Base-by-base conservation (phyloP, 2,113 vertebrate species). In the Tapirus terrestris region DNA sequence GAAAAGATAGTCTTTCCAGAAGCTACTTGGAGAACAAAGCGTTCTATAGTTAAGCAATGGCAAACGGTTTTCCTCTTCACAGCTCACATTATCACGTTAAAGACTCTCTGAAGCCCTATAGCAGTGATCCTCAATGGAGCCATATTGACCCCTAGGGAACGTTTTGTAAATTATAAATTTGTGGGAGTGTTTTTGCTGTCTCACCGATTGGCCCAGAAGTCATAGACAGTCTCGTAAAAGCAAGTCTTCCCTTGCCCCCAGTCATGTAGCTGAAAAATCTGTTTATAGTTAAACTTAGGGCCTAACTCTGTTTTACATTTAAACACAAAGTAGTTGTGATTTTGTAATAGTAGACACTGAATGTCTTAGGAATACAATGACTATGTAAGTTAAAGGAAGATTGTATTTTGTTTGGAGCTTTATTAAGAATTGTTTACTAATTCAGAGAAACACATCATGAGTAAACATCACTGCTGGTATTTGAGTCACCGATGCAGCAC, bases 271-370 rank as follows among this genome's bases (percentile, higher is more conserved):
- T 93, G 45, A 95, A 91, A 92, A 92, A 63, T 53, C n/a, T 68
- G 27, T 72, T 82, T 61, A 51, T 88, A 63, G 91, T 93, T 89
- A 93, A 91, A 77, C 43, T 25, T 73, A 16, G 10, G 68, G 17
- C 11, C 27, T 75, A 70, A 21, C 6, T 82, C 36, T 75, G 14
- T 89, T 96, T 72, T 73, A 82, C 31, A 39, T 65, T 7, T 17
- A 81, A 89, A 85, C 10, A 91, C 13, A 61, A 67, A 93, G 25
- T 76, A 88, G 8, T 60, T 84, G 70, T 85, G 82, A 91, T 91
- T 97, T 96, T 93, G n/a, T 84, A 79, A 68, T n/a, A 2, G 23
- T 23, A 83, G 27, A 63, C 11, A 81, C 31, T 87, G 83, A 97
- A 51, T 96, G 36, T 81, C 25, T 83, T 92, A 90, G n/a, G 94